Evolutionary conservation across 2,797 vertebrate genomes (phyloP), one percentile per base, ranked within the genome.

Genomic region (Melanotaenia maccullochi): DNA sequence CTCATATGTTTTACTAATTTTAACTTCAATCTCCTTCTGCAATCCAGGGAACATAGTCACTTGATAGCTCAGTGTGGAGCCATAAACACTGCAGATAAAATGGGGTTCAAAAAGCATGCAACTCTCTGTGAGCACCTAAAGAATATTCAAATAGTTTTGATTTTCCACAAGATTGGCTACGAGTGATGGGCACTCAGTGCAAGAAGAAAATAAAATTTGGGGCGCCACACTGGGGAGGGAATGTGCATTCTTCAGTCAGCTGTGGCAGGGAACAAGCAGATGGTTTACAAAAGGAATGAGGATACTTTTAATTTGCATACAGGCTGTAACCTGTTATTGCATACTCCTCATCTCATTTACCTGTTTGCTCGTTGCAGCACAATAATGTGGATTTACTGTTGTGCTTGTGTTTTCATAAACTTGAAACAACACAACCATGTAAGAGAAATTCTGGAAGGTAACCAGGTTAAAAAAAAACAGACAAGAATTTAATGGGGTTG

Each of bases 131-230:
- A 84, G 75, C 80, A 75, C 76, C 79, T 36, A 7, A 20, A 65
- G 71, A 84, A 89, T 92, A 90, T 92, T 92, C 86, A 86, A 67
- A 86, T 84, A 70, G 83, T 90, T 90, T 86, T 85, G 74, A 91
- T 92, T 93, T 91, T 89, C 88, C 78, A 76, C 87, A 70, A 88
- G 87, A 87, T 66, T 86, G 81, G 75, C 76, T 84, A 64, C 32
- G 59, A 75, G 75, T 85, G 81, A 92, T 81, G 83, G 79, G 74
- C 74, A 60, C 65, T 85, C 20, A 3, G 58, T 40, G 68, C 51
- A 56, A 79, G 49, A 82, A 13, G 5, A 28, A 81, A 80, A 75
- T 68, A 14, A 70, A 86, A 86, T 80, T 65, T 78, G 30, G 13
- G 18, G 30, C 60, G 32, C 33, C 13, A 4, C 22, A 30, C 51